Percentiles rank a stretch among this genome's conserved stretches.
phyloP scores from a whole-genome alignment of 1,140 invertebrate species.

The Pseudomyrmex cubaensis region DNA sequence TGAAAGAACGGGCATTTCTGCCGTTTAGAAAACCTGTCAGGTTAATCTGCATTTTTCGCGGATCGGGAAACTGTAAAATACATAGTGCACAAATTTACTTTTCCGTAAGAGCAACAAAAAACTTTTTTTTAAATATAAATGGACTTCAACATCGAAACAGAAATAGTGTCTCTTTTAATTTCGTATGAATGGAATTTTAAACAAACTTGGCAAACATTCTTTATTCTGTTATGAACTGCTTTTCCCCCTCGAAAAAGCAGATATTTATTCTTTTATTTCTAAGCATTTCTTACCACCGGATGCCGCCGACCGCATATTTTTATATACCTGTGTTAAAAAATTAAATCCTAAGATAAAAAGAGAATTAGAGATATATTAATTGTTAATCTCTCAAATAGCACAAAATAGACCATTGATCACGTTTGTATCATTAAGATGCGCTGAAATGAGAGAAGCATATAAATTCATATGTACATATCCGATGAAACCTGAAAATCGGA shows the following conservation, averaged over 20 bases:
- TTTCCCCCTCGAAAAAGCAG: conserved; percentile 86
- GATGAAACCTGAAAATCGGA: conserved; percentile 66
- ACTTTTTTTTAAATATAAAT: conserved; percentile 18
- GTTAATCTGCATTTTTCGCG: conserved; percentile 99
- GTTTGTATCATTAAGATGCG: conserved; percentile 50
- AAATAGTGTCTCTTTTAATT: not conserved
- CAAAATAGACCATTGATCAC: conserved; percentile 60
- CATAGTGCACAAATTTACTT: conserved; percentile 60
- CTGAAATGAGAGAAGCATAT: conserved; percentile 66
- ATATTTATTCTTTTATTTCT: conserved; percentile 73
- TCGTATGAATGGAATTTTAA: conserved; percentile 33
- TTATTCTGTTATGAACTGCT: conserved; percentile 79
- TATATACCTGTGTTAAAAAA: conserved; percentile 44
- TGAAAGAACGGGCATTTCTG: conserved; percentile 98
- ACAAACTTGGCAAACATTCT: conserved; percentile 29
- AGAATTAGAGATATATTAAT: conserved; percentile 63
- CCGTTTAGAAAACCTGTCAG: conserved; percentile 99
- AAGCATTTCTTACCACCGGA: conserved; percentile 80
- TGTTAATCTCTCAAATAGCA: conserved; percentile 55
- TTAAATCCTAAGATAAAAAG: conserved; percentile 66
- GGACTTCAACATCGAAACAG: conserved; percentile 7
- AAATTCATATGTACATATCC: not conserved
- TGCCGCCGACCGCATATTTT: conserved; percentile 52
- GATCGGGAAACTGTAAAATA: conserved; percentile 94
- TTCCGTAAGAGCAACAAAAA: conserved; percentile 17